Percentiles rank a stretch among this genome's conserved stretches.
phyloP scores from a whole-genome alignment of 2,888 invertebrate species.

The Megamerina dolium region DNA sequence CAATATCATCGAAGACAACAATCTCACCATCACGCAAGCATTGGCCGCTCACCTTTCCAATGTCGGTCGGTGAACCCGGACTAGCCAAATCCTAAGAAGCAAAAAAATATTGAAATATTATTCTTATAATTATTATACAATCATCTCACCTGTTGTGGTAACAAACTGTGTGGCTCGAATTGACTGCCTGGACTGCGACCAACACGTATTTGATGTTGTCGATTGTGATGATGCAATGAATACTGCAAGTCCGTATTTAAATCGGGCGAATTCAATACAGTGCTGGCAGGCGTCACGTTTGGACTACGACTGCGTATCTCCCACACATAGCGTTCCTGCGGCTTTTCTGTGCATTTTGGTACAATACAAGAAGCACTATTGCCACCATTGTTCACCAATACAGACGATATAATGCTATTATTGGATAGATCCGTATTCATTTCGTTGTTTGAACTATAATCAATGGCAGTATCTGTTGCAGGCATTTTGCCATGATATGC shows the following conservation, averaged over 20 bases:
- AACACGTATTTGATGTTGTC: conserved; percentile 43
- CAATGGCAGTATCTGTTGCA: conserved; percentile 6
- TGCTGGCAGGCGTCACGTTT: conserved; percentile 47
- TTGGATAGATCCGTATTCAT: neutral
- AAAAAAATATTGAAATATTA: neutral
- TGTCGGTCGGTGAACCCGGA: conserved; percentile 47
- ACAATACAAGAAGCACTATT: neutral
- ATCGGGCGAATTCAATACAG: conserved; percentile 48
- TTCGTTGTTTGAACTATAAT: conserved; percentile 9
- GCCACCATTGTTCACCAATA: neutral
- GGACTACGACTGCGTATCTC: conserved; percentile 48
- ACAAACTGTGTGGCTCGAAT: conserved; percentile 32
- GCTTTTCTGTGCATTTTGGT: conserved; percentile 18
- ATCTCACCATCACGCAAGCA: conserved; percentile 71
- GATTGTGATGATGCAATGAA: conserved; percentile 31
- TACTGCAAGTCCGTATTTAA: conserved; percentile 42
- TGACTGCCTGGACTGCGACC: conserved; percentile 49
- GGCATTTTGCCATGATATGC: neutral
- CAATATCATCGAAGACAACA: conserved; percentile 83
- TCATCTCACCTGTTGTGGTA: conserved; percentile 33
- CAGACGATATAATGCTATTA: neutral
- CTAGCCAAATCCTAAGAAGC: conserved; percentile 33
- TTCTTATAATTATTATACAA: neutral
- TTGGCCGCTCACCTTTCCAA: conserved; percentile 41
- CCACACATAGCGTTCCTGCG: conserved; percentile 47